These are phyloP conservation scores for Boloria euphrosyne DNA, from an alignment of 2,888 invertebrate species.

Conservation along the genomic window DNA sequence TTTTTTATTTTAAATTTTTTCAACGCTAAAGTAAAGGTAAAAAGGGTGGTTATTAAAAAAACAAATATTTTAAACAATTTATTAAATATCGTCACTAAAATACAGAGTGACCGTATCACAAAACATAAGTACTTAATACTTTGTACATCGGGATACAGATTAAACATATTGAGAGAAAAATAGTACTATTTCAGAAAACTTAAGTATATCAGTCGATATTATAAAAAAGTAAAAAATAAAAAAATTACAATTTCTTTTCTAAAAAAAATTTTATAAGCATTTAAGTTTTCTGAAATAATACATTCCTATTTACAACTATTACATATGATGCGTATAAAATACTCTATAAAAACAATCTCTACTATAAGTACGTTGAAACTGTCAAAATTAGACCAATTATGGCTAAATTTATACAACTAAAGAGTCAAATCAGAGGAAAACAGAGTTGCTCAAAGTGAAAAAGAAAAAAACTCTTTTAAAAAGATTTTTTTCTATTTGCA, in stretches of 20 bases:
- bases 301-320: slow-evolving; percentile 1
- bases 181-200: neutral
- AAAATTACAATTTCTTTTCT: too few relatives aligned
- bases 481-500: too few relatives aligned
- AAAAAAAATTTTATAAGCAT: neutral
- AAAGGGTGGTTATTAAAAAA: neutral
- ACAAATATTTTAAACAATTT: slow-evolving; percentile 6
- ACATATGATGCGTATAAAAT: slow-evolving; percentile 12
- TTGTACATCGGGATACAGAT: slow-evolving; percentile 16
- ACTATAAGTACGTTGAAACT: slow-evolving; percentile 7
- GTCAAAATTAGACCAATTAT: slow-evolving; percentile 7
- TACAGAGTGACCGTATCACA: slow-evolving; percentile 12
- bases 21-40: too few relatives aligned
- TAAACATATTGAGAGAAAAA: neutral
- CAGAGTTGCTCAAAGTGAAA: neutral
- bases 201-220: too few relatives aligned
- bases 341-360: neutral
- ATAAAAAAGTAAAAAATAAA: too few relatives aligned
- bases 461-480: neutral
- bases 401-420: slow-evolving; percentile 7
- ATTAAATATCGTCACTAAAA: slow-evolving; percentile 16
- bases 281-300: slow-evolving; percentile 3
- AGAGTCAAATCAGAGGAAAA: slow-evolving; percentile 1
- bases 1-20: too few relatives aligned
- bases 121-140: slow-evolving; percentile 20